Evolutionary conservation across 2,888 invertebrate species (phyloP), one percentile per base, ranked within the genome.

Genomic region (Rambutsinella grinnellia): DNA sequence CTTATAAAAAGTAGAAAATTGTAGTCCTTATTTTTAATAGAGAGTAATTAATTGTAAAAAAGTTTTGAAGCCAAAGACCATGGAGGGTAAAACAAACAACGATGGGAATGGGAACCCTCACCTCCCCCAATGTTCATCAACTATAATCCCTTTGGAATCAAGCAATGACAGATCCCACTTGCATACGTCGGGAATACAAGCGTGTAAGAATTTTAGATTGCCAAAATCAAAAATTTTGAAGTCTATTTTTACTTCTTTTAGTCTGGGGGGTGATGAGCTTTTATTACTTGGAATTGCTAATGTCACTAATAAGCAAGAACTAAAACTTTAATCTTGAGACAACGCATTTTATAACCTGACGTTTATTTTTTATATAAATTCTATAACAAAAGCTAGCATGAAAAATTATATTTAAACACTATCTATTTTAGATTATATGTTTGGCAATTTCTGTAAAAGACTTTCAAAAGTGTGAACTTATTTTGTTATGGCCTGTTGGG

Each of bases 91-190:
- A 47, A 8, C 28, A 8, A 58, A 5, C 19, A 58, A 8, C 44
- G 19, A 19, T 19, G 17, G 21, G 2, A 44, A 13, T 15, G 13
- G n/a, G n/a, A n/a, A n/a, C n/a, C 6, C 44, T 26, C 53, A 63
- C 57, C 46, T 26, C 2, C 68, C 58, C 15, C 58, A 58, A 46
- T 49, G 28, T 15, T 68, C 68, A 2, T n/a, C 19, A 3, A 27
- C 49, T 23, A 24, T 68, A 13, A 58, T 68, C 27, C 75, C 75
- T 13, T 36, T 75, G 60, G 57, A 46, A 17, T 68, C 68, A 10
- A 75, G 75, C 27, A 67, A 75, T 63, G 68, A 68, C 26, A 61
- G 68, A 19, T 46, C 51, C 8, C 68, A 54, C 24, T 54, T 75
- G 49, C 68, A 75, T 57, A 17, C 68, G 5, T 68, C 75, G 26